A percentile compares a stretch with the other conserved stretches of the same genome.
Conservation (phyloP, 2,113 vertebrate genomes). For the Nycticebus coucang region DNA sequence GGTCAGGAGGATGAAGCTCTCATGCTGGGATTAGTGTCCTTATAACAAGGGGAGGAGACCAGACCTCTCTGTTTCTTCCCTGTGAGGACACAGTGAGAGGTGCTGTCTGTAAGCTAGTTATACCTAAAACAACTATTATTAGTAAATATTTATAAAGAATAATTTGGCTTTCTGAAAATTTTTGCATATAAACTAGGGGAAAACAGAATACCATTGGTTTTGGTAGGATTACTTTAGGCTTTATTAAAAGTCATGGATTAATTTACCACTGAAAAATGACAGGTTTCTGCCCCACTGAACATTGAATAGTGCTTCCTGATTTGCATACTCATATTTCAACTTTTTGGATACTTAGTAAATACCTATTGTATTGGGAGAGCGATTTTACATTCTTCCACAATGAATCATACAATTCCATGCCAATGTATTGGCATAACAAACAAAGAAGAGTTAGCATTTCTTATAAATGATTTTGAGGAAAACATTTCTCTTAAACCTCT, state of each 20-base stretch:
- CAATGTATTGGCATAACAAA: not conserved
- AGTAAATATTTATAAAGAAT: not conserved
- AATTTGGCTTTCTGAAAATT: not conserved
- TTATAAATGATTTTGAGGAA: conserved; percentile 7
- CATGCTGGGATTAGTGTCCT: not conserved
- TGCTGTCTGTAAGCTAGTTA: not conserved
- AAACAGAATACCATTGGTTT: not conserved
- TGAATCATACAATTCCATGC: not conserved
- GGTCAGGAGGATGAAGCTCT: not conserved
- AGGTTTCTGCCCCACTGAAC: not conserved
- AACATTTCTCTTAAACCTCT: not conserved
- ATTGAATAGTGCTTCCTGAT: not conserved
- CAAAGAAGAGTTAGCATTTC: not conserved
- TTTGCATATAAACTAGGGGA: not conserved
- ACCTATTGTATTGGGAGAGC: not conserved
- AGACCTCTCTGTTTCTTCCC: not conserved
- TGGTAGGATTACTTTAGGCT: not conserved
- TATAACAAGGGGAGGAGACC: not conserved
- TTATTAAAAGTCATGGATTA: not conserved
- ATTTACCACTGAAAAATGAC: not conserved
- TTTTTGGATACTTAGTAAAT: not conserved
- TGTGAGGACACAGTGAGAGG: not conserved
- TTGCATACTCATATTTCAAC: not conserved
- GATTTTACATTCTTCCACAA: not conserved
- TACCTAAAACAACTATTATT: conserved; percentile 4